Evolutionary conservation across 2,797 vertebrate genomes (phyloP).

Genomic region (Gobionotothen gibberifrons): DNA sequence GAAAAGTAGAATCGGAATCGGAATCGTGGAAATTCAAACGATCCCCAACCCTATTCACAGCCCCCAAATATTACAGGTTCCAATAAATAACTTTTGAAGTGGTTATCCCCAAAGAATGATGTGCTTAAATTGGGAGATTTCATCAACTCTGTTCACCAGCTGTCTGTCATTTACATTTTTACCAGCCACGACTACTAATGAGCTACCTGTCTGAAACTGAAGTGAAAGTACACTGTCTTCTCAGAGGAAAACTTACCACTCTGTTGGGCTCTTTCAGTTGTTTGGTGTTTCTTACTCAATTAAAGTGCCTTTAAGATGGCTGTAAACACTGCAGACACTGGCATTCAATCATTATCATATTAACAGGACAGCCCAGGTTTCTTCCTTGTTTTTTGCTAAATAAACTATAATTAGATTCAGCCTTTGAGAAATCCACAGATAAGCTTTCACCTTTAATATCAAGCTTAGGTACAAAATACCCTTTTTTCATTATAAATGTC

Average conservation of each 20-base stretch:
- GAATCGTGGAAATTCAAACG: too few relatives aligned
- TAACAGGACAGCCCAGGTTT: not conserved
- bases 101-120: conserved; percentile 7
- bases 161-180: conserved; percentile 12
- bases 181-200: not conserved
- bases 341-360: not conserved
- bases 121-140: not conserved
- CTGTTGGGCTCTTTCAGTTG: not conserved
- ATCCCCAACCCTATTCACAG: too few relatives aligned
- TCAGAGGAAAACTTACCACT: not conserved
- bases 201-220: conserved; percentile 1
- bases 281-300: not conserved
- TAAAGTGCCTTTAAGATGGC: not conserved
- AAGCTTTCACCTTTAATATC: not conserved
- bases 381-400: not conserved
- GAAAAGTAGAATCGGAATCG: too few relatives aligned
- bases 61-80: not conserved
- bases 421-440: not conserved
- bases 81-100: not conserved
- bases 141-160: conserved; percentile 8
- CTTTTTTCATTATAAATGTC: not conserved
- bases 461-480: not conserved
- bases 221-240: not conserved
- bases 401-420: not conserved
- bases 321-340: not conserved